Base-by-base conservation (phyloP, 2,888 invertebrate genomes). In the Hipparchia semele region DNA sequence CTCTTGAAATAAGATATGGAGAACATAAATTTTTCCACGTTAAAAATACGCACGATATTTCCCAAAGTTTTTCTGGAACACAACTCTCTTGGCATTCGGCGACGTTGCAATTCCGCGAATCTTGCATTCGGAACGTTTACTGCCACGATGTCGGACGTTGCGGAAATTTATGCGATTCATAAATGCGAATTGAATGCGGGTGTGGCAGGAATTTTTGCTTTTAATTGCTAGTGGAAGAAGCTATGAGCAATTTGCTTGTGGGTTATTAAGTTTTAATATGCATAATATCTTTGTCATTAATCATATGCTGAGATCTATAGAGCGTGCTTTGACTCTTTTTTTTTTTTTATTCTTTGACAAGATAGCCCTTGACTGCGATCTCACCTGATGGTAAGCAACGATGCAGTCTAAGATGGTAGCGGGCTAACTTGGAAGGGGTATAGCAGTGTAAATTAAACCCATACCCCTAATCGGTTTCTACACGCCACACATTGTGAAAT, bases 71-170 rank as follows among this genome's bases (percentile, higher is more conserved):
- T 64, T 70, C 62, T 70, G 70, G 45, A 61, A 75, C 67, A 8
- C 13, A 67, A 60, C 61, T 64, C 8, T 61, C 69, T 72, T 67
- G 62, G 67, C 67, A 69, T 70, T 64, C 62, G 39, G 67, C 46
- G 58, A 67, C 46, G 72, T 39, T 68, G 72, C 49, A 64, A 56
- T 72, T 74, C 69, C 51, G 53, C 13, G 72, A 72, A 72, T 70
- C 61, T 59, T 65, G 69, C 69, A 62, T 74, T 74, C 39, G 60
- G 46, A 69, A 39, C 71, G 61, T 69, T 74, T 72, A 70, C 54
- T 56, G 66, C 58, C 65, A 12, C 53, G 56, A 46, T 54, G 45
- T 71, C 46, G 59, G 73, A 68, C 54, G 10, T n/a, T 49, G 68
- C 54, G 60, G 10, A 61, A 67, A 70, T 74, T 69, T 74, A 70